These are phyloP conservation scores for Oenanthe melanoleuca DNA, from an alignment of 2,113 vertebrate genomes.

Conservation along the genomic window DNA sequence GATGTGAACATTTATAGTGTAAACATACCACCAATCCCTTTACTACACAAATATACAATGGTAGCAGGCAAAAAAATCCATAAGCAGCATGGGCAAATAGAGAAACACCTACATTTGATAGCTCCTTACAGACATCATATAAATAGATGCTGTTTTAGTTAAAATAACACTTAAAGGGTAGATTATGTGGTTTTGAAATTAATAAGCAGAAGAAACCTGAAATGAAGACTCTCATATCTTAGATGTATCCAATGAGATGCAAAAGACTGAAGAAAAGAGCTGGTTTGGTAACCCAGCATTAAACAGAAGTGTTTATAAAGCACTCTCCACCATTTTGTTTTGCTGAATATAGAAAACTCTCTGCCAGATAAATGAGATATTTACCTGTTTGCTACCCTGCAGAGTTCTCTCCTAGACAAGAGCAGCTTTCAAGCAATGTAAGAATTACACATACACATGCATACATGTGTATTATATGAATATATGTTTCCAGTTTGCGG, in stretches of 20 bases:
- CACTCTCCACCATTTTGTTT: neutral
- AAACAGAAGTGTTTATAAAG: neutral
- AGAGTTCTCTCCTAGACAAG: neutral
- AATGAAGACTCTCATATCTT: neutral
- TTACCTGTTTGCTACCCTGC: neutral
- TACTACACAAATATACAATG: neutral
- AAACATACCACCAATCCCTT: neutral
- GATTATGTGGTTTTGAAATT: neutral
- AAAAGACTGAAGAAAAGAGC: neutral
- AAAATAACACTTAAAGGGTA: neutral
- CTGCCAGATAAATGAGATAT: neutral
- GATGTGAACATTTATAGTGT: neutral
- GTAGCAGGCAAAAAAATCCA: neutral
- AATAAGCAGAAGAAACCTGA: neutral
- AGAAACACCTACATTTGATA: neutral
- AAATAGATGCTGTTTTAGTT: neutral
- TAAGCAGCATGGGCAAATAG: neutral
- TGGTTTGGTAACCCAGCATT: neutral
- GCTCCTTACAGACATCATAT: neutral
- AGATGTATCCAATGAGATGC: neutral
- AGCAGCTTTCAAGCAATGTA: neutral
- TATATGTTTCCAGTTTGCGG: neutral
- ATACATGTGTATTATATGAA: neutral
- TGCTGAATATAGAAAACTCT: neutral
- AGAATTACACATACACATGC: neutral